Evolutionary conservation across 2,797 vertebrate species (phyloP), one percentile per base, ranked within the genome.

Genomic region (Phataginus tricuspis): DNA sequence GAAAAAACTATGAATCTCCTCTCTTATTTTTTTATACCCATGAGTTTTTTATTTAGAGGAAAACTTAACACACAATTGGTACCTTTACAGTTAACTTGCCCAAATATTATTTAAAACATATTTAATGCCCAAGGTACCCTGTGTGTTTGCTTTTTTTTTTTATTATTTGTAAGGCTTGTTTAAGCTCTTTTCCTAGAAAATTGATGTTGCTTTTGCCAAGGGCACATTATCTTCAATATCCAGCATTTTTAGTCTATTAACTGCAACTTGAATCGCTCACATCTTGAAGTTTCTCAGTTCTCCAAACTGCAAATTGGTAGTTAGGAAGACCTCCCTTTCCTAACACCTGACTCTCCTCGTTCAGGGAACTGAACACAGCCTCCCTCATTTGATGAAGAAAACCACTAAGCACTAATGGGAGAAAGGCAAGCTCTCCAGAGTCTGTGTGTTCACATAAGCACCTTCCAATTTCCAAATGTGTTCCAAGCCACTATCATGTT

Each of bases 41-140:
- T 55, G 45, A 21, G 84, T 90, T 95, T 94, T 72, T 83, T 87
- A 91, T 93, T 95, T 94, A 94, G 68, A 80, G 64, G 83, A 90
- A 93, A 93, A 82, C 71, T 77, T 78, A 84, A 91, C 63, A 71
- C 37, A 59, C 37, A 82, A 51, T 31, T 51, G 53, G 25, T 79
- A 66, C 31, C 78, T 94, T 71, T 90, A 29, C 7, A 71, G 51
- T 90, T 80, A 78, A 83, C 25, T 86, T 64, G 61, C n/a, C 45
- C 78, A 95, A 83, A 57, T 78, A 39, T 71, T 92, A 34, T 74
- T 96, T 92, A 86, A 87, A 66, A 90, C 23, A 29, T 79, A 45
- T 66, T 71, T 75, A 63, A 59, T 45, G 57, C 29, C 31, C 57
- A 78, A 42, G 31, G 55, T 55, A 72, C 4, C 12, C 3, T 31